phyloP scores from a whole-genome alignment of 2,888 invertebrate species.

The Nephrotoma appendiculata region DNA sequence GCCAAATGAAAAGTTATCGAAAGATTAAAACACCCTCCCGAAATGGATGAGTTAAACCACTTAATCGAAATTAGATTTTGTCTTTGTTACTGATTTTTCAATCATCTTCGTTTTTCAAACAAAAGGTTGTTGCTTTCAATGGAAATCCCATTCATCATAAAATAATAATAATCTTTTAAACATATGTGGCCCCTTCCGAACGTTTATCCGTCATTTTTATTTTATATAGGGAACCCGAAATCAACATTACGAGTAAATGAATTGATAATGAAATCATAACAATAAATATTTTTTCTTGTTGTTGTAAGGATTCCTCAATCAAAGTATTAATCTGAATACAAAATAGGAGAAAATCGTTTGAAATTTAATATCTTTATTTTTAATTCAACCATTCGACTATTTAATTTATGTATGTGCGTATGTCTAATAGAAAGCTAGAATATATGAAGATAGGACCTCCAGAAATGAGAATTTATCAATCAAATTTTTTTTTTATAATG shows the following conservation, averaged over 20 bases:
- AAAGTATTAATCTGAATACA: not conserved
- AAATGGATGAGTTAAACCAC: not conserved
- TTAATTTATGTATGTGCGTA: not conserved
- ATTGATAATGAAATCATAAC: not conserved
- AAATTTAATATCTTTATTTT: constrained; percentile 1
- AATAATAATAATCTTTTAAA: not conserved
- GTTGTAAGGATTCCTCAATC: constrained; percentile 1
- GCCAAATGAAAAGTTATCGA: not conserved
- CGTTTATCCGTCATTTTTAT: not conserved
- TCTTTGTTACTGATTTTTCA: not conserved
- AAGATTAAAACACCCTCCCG: not conserved
- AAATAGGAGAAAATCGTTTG: not conserved
- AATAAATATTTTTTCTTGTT: not conserved
- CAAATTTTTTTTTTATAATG: not conserved
- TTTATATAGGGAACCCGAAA: not conserved
- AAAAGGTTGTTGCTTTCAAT: not conserved
- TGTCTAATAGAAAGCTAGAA: not conserved
- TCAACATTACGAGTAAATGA: not conserved
- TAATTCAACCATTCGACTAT: not conserved
- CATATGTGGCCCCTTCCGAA: not conserved
- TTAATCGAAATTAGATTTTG: not conserved
- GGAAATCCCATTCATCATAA: not conserved
- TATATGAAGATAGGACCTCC: not conserved
- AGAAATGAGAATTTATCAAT: not conserved
- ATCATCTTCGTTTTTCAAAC: not conserved